A percentile compares a stretch with the other conserved stretches of the same genome.
These are phyloP conservation scores for Zosterops pallidus DNA, from an alignment of 2,113 vertebrate species.

Conservation along the genomic window DNA sequence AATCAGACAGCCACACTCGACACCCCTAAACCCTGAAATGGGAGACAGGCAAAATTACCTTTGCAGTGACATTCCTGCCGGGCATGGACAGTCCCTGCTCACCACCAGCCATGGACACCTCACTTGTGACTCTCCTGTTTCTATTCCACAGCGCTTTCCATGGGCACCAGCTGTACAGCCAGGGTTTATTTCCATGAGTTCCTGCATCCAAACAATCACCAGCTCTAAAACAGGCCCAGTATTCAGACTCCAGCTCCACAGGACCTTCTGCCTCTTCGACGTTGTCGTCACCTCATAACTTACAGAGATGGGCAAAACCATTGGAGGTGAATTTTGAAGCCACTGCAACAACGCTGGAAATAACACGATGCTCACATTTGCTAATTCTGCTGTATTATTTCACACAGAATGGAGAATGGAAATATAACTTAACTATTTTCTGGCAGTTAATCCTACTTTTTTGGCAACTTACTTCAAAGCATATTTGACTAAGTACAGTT, in stretches of 20 bases:
- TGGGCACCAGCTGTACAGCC: background rate
- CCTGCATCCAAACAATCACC: background rate
- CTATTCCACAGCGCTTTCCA: background rate
- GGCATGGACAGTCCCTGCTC: background rate
- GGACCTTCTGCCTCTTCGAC: background rate
- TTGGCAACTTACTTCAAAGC: constrained; percentile 25
- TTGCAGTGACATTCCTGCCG: background rate
- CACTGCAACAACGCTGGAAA: background rate
- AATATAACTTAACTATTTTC: background rate
- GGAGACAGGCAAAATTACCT: background rate
- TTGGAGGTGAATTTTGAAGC: background rate
- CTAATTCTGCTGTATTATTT: background rate
- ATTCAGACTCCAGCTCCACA: background rate
- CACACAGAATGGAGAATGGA: background rate
- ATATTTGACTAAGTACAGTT: background rate
- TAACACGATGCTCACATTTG: background rate
- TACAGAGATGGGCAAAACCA: background rate
- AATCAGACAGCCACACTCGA: background rate
- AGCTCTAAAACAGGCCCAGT: background rate
- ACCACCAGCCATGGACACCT: background rate
- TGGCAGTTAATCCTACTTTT: background rate
- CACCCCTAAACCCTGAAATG: background rate
- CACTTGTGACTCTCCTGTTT: background rate
- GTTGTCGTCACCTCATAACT: background rate
- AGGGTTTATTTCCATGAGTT: background rate